Evolutionary conservation across 2,888 invertebrate species (phyloP), one percentile per base, ranked within the genome.

Genomic region (Priocnemis perturbator): DNA sequence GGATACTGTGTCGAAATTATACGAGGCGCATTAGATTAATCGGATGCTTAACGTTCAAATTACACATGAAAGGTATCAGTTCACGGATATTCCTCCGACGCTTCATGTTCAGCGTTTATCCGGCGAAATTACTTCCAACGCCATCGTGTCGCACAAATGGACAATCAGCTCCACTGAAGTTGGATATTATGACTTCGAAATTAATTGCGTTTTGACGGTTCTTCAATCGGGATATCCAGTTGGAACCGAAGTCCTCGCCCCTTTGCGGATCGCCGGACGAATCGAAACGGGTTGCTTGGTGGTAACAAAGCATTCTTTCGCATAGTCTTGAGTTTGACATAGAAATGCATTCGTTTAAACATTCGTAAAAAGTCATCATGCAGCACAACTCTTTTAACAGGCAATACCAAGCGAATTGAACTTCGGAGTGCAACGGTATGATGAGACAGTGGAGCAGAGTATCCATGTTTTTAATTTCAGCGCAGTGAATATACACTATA

Each of bases 401-500:
- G 88, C 89, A 14, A 80, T 81, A 19, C 90, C 90, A 1, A 81
- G 81, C n/a, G 77, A 81, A 48, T 66, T 86, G 20, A 79, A 88
- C 73, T 88, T 90, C 59, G 87, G 85, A 2, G 14, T 65, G 64
- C 44, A 55, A 66, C 72, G 76, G 52, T 88, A 86, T 69, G 86
- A 84, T 15, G 72, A 80, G 20, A 69, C 71, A 1, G 81, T 81
- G 44, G 73, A 83, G 23, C 74, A 83, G 4, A 76, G 79, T 52
- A 90, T 91, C 64, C 73, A 86, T 47, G 55, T 90, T 17, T 88
- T 85, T 67, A 91, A 91, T 82, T 88, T 88, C 71, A 90, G 90
- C 30, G 57, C 78, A 20, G 87, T 89, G 1, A 79, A 83, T 3
- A 85, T 90, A 19, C 82, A 86, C 71, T 91, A 86, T 69, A 69